Evolutionary conservation across 2,888 invertebrate genomes (phyloP), one percentile per base, ranked within the genome.

Genomic region (Agrochola lychnidis): DNA sequence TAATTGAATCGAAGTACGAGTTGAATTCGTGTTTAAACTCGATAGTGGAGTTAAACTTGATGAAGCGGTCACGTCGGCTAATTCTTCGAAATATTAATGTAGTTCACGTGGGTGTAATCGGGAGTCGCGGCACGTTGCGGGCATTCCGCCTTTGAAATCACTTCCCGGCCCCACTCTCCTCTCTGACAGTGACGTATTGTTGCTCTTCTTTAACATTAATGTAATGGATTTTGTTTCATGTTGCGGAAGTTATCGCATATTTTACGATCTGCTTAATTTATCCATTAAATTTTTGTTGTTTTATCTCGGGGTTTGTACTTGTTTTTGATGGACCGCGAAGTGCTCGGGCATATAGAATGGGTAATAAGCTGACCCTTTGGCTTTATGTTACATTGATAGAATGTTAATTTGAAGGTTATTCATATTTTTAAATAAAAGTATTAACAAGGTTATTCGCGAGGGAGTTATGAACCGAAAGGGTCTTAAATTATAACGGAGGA

Each of bases 181-280:
- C 89, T 88, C 90, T 93, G 96, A 96, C 96, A 96, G 94, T 95
- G 96, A 96, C 95, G 94, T 94, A 96, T 96, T 94, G 95, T 95
- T 92, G 90, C 94, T 94, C 94, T 94, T 95, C 95, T 95, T 95
- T 94, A 94, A 95, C 95, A 94, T 95, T 96, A 94, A 94, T 94
- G 92, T 95, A 95, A 96, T 95, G 95, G 95, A 95, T 95, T 95
- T 94, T 94, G 94, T 94, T 95, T 93, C 94, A 95, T 95, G 94
- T 94, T 91, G 91, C 92, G 92, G 91, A 95, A 95, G 91, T 94
- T 94, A 94, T 93, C 91, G 90, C 90, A 94, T 94, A 94, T 94
- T 94, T 94, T 94, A 94, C 88, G 86, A 91, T 91, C 89, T 91
- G 86, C 88, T 91, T 91, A 91, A 91, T 91, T 90, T 88, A 84